Conservation (phyloP, 2,113 vertebrate genomes). For the Chloropsis cyanopogon region DNA sequence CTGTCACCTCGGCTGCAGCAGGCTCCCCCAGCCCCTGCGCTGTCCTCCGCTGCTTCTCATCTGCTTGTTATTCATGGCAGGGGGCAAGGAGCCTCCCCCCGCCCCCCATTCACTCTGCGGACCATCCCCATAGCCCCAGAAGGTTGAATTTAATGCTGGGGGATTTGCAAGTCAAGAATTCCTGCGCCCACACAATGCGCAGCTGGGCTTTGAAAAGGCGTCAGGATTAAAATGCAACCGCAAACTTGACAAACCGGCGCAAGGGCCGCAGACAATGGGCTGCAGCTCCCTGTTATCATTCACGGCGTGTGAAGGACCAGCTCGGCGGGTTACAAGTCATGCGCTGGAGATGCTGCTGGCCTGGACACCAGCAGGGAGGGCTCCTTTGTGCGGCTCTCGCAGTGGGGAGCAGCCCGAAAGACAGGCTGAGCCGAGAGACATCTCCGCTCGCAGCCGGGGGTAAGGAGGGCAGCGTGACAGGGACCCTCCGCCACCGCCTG, state of each 20-base stretch:
- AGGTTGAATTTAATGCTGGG: slow-evolving; percentile 64
- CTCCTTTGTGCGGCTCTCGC: slow-evolving; percentile 44
- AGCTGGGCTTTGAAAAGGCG: slow-evolving; percentile 59
- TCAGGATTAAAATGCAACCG: slow-evolving; percentile 61
- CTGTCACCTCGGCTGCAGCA: slow-evolving; percentile 15
- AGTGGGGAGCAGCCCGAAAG: background rate
- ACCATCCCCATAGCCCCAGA: slow-evolving; percentile 43
- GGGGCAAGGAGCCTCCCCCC: slow-evolving; percentile 30
- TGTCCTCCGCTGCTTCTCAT: slow-evolving; percentile 31
- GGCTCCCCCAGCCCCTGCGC: background rate
- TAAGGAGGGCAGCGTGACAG: background rate
- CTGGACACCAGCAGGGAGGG: slow-evolving; percentile 1
- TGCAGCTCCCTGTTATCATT: slow-evolving; percentile 44
- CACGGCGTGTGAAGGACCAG: slow-evolving; percentile 44
- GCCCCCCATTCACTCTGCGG: background rate
- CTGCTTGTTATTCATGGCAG: slow-evolving; percentile 66
- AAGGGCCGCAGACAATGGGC: slow-evolving; percentile 45
- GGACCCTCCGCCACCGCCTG: background rate
- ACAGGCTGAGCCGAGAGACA: background rate
- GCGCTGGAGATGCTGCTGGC: slow-evolving; percentile 33
- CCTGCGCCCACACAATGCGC: slow-evolving; percentile 59
- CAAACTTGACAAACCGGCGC: slow-evolving; percentile 55
- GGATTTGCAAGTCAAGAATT: slow-evolving; percentile 70
- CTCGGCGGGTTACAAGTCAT: slow-evolving; percentile 31
- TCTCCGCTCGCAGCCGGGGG: background rate